Evolutionary conservation across 2,113 vertebrate species (phyloP).

Genomic region (Lophius piscatorius): DNA sequence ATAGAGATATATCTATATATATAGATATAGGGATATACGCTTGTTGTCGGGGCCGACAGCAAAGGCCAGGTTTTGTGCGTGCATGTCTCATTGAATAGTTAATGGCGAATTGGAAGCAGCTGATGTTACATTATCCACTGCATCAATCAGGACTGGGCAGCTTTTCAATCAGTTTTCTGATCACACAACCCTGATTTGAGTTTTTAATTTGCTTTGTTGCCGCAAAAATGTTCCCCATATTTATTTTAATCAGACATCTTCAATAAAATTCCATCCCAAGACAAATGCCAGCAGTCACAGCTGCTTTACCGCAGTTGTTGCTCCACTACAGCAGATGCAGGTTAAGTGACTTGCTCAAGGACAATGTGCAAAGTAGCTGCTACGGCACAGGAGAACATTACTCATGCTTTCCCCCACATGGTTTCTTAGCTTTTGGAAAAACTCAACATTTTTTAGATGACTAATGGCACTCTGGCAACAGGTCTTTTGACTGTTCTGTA

Average conservation of each 20-base stretch:
- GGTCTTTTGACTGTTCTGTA: background rate
- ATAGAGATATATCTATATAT: too few relatives aligned
- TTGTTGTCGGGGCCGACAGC: too few relatives aligned
- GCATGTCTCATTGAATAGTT: too few relatives aligned
- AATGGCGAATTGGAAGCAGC: too few relatives aligned
- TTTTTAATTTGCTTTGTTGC: too few relatives aligned
- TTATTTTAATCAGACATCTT: background rate
- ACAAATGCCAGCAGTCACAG: conserved; percentile 13
- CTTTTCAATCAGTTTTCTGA: too few relatives aligned
- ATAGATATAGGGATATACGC: too few relatives aligned
- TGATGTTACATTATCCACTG: too few relatives aligned
- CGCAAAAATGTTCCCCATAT: background rate
- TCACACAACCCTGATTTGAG: too few relatives aligned
- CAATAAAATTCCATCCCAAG: background rate
- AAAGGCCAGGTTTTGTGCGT: too few relatives aligned
- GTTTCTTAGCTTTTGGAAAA: conserved; percentile 49
- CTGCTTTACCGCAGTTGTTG: conserved; percentile 39
- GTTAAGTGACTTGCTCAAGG: conserved; percentile 75
- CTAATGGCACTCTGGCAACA: conserved; percentile 47
- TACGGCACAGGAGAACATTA: conserved; percentile 39
- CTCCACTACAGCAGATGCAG: conserved; percentile 55
- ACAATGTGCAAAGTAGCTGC: conserved; percentile 57
- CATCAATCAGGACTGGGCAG: too few relatives aligned
- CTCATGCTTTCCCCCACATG: conserved; percentile 64
- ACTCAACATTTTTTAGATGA: conserved; percentile 60